Base-by-base conservation (phyloP, 1,140 invertebrate genomes). In the Muscidifurax raptorellus region DNA sequence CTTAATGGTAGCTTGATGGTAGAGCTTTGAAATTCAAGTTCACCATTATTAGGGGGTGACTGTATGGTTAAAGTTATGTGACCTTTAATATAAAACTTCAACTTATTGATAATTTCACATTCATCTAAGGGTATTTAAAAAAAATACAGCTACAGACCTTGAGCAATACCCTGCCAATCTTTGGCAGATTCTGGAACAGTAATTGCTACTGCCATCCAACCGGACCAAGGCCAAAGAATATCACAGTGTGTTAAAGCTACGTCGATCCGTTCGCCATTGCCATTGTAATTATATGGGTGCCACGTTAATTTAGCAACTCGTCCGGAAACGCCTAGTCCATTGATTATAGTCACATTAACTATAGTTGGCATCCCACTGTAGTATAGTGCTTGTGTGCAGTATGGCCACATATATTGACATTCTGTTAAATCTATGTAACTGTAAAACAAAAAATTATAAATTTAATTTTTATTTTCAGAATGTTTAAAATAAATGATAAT, bases 401-500 rank as follows among this genome's bases (percentile, higher is more conserved):
- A 99, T 0, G 98, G 98, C 98, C 98, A 99, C 98, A 99, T 98
- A 90, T 99, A 99, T 85, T 97, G 97, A 90, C 97, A 98, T 91
- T 99, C 98, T 0, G 97, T 97, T 30, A 98, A 94, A 91, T 99
- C 98, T 85, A 99, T 95, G 90, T 99, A 99, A 86, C 96, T 96
- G 77, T 13, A 80, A 87, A 80, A 85, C 59, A 66, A 47, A 76
- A 75, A 30, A 25, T 67, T 80, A 1, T 4, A 1, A 85, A 71
- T 82, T n/a, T 64, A 76, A 64, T 27, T 75, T 40, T 77, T 47
- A 30, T 25, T 71, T 71, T 72, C 22, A 59, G 25, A 2, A 28
- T 10, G 13, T 52, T 47, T 71, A 44, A 25, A n/a, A 27, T 1
- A 86, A 27, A 77, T 52, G 30, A 64, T 64, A 18, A 18, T 28